These are phyloP conservation scores for Hermodice carunculata DNA, from an alignment of 2,888 invertebrate species.

Conservation along the genomic window DNA sequence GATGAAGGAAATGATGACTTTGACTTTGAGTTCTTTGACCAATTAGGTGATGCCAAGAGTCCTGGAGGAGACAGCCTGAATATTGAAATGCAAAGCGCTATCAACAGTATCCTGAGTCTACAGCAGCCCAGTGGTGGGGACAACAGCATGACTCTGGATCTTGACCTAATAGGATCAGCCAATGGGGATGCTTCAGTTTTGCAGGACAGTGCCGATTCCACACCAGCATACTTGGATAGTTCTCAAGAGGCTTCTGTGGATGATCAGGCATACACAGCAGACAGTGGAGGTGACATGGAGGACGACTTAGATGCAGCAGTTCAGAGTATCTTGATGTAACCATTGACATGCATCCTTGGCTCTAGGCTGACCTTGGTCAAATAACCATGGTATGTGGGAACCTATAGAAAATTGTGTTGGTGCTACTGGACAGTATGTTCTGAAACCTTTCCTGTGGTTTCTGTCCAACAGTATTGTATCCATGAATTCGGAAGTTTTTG, in stretches of 20 bases:
- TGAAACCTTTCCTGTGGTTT: no score
- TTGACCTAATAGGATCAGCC: neutral
- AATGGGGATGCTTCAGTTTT: neutral
- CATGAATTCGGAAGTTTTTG: no score
- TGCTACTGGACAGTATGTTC: no score
- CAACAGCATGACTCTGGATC: neutral
- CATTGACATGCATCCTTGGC: no score
- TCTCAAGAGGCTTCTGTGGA: neutral
- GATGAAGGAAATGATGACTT: no score
- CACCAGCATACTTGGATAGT: neutral
- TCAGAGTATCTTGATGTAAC: conserved; percentile 19
- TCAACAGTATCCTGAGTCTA: conserved; percentile 19
- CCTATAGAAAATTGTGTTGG: no score
- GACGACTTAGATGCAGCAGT: conserved; percentile 22
- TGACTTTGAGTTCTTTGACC: no score
- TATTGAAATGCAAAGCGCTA: conserved; percentile 18
- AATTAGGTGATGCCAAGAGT: neutral
- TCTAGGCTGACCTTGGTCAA: no score
- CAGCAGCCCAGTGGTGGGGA: neutral
- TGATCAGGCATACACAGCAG: no score
- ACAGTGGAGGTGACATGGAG: no score
- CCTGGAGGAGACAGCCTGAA: neutral
- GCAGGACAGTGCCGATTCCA: neutral
- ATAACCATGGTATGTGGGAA: no score
- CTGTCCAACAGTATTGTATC: no score